Base-by-base conservation (phyloP, 2,113 vertebrate species). In the Lycaon pictus region DNA sequence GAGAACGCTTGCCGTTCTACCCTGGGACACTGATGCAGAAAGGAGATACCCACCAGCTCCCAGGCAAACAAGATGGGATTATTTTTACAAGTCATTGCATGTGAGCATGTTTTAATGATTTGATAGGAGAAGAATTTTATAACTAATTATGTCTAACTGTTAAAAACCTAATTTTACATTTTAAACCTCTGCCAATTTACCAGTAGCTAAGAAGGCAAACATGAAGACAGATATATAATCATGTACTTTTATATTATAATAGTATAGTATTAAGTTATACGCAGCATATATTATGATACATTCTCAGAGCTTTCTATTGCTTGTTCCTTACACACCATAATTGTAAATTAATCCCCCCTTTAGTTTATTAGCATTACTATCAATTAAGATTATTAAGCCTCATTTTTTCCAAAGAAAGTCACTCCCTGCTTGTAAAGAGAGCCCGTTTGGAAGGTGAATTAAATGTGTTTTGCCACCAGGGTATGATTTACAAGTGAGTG, bases 91-190 rank as follows among this genome's bases (percentile, higher is more conserved):
- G 81, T 62, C 79, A 91, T 53, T 88, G n/a, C 1, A 0, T 51
- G 67, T 13, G 1, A 87, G 95, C 8, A 7, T 93, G 29, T 96
- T 90, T 96, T 96, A 90, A 79, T 67, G 37, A 95, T 90, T 96
- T 97, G 92, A 77, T 85, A 79, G 67, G 48, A 72, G n/a, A 80
- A 55, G 63, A 69, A 48, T 96, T 98, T 97, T 93, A 91, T 82
- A 97, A 69, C 29, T 95, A 97, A 98, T 98, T 87, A 65, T 17
- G 86, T 67, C 85, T 95, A 0, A 0, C 27, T 93, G 16, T 96
- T 97, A 83, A 93, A 91, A 97, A 95, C 81, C 43, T 97, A 89
- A 97, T 91, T 98, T 97, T 89, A 88, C 69, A 92, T 97, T 96
- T 92, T 90, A 92, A 95, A 71, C 15, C 43, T 90, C 86, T 95